Evolutionary conservation across 2,888 invertebrate species (phyloP), one percentile per base, ranked within the genome.

Genomic region (Nemotelus nigrinus): DNA sequence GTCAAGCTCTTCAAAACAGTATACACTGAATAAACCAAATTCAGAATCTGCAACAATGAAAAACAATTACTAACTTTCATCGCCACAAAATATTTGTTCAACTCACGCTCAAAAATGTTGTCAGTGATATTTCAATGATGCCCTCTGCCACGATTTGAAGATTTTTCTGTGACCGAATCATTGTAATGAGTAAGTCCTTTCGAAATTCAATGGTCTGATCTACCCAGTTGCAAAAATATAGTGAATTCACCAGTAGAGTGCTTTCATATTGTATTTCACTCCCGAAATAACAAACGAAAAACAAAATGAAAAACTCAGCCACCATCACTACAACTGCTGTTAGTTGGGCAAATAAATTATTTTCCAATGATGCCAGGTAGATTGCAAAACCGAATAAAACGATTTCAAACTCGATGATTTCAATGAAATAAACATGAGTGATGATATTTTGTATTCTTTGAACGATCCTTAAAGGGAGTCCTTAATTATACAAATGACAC

Each of bases 291-390:
- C 74, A 74, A n/a, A 63, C 6, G 63, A 74, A 55, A 3, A 41
- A 47, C 2, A 57, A 53, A 2, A 63, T 25, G 47, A 25, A 60
- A 5, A 60, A 2, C 3, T 43, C 43, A 7, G 74, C 74, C 6
- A 25, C 25, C 2, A 74, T 3, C 10, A 60, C 63, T 3, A 83
- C 74, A 0, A 80, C 3, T 2, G 79, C 43, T 48, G 83, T 74
- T 2, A 82, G 65, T 39, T 63, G 6, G 8, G 48, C 63, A 8
- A 63, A 5, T 41, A 71, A 44, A 50, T 63, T 60, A 41, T 80
- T 5, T 3, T 48, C 25, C 0, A 57, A 25, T 8, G 74, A 48
- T n/a, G 58, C 39, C 2, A 74, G 47, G 41, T 74, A 74, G 3
- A 74, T 60, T 45, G 47, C 53, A 39, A 63, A 48, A 0, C 50